These are phyloP conservation scores for Sarcoramphus papa DNA, from an alignment of 2,797 vertebrate genomes.

Conservation along the genomic window DNA sequence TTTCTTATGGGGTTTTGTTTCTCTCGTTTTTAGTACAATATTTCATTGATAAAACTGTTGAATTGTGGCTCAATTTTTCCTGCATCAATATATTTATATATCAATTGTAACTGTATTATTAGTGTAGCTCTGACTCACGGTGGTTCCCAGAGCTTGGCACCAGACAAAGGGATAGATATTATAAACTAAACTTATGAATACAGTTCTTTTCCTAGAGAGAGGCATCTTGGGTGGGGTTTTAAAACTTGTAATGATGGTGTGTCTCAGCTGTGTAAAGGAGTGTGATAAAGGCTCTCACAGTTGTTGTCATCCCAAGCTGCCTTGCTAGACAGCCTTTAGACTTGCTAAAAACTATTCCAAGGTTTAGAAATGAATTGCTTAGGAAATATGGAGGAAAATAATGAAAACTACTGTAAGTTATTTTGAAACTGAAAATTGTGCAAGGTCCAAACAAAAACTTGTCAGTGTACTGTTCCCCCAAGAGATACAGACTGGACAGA, in stretches of 20 bases:
- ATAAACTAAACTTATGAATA: background rate
- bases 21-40: background rate
- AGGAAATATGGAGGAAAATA: background rate
- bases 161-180: background rate
- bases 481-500: background rate
- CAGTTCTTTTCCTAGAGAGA: background rate
- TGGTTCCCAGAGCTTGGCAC: background rate
- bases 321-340: background rate
- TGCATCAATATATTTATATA: background rate
- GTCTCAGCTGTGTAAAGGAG: background rate
- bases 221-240: background rate
- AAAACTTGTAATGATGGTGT: background rate
- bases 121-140: background rate
- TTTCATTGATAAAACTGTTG: background rate
- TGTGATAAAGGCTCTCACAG: background rate
- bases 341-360: background rate
- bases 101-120: background rate
- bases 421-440: background rate
- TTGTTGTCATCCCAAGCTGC: background rate
- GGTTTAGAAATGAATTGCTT: background rate
- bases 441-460: accelerated
- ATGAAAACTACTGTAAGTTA: background rate
- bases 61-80: background rate
- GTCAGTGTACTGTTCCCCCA: background rate
- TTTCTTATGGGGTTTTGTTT: background rate